Evolutionary conservation across 1,140 invertebrate species (phyloP).

Genomic region (Drosophila parvula): DNA sequence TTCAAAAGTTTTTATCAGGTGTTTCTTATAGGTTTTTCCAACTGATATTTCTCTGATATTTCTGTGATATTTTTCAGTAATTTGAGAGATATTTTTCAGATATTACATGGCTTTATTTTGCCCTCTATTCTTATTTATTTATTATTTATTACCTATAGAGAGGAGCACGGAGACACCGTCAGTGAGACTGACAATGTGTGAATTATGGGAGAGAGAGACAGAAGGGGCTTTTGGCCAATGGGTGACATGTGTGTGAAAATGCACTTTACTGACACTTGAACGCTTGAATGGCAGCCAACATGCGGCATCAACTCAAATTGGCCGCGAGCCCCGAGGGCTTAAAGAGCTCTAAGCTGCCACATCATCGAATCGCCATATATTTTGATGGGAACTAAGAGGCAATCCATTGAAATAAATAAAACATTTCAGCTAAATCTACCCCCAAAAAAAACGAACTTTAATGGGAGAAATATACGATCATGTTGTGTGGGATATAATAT

Average conservation of each 20-base stretch:
- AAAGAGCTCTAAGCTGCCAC: slow-evolving; percentile 21
- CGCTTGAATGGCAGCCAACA: slow-evolving; percentile 42
- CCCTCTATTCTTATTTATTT: no score
- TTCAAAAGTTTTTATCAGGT: no score
- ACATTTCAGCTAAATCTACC: background rate
- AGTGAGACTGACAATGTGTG: no score
- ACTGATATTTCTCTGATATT: no score
- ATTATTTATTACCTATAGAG: no score
- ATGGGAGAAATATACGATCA: background rate
- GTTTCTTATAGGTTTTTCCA: no score
- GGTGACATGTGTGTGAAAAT: slow-evolving; percentile 76
- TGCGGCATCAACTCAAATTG: slow-evolving; percentile 19
- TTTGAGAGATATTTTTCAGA: no score
- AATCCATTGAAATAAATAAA: background rate
- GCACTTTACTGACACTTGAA: slow-evolving; percentile 73
- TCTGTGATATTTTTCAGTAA: no score
- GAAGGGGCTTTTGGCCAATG: background rate
- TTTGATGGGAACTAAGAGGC: background rate
- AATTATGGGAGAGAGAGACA: no score
- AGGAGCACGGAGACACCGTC: no score
- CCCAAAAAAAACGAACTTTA: background rate
- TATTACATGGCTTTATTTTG: no score
- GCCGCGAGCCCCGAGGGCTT: slow-evolving; percentile 16
- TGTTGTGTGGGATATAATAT: background rate
- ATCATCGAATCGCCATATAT: slow-evolving; percentile 27